Base-by-base conservation (phyloP, 2,797 vertebrate genomes). In the Argyrosomus regius region DNA sequence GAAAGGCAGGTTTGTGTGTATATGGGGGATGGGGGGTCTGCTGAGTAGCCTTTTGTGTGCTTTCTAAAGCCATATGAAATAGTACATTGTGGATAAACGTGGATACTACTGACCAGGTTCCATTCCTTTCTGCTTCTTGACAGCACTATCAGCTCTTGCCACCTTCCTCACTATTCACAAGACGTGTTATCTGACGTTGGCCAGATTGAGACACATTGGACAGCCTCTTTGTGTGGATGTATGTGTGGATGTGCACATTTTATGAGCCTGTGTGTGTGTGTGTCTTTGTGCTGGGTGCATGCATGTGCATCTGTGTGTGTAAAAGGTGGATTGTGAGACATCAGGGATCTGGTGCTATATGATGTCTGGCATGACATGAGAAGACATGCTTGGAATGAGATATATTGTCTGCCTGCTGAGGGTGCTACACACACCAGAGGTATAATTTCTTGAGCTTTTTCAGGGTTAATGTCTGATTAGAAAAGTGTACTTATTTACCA, bases 151-250 rank as follows among this genome's bases (percentile, higher is more conserved):
- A 82, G 88, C 77, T 75, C 72, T 75, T 13, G n/a, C 68, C 88
- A 88, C 90, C 85, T 88, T 89, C 74, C 78, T 78, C 63, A n/a
- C 83, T 67, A 78, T 84, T 88, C 84, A 83, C 75, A 65, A 46
- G 64, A 72, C 24, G 6, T 58, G 87, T 85, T 94, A 94, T 94
- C 93, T 92, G 84, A 84, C 66, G 46, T 80, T 22, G 73, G 84
- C 81, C 92, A 93, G 89, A 93, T 87, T 89, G 89, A 92, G 83
- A 87, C 70, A 77, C 72, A 75, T 90, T 86, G 86, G 77, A 75
- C 72, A 63, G 68, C 63, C 43, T 83, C 72, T 87, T 76, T 89
- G 71, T 83, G 83, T 59, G 49, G 3, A 61, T 79, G 77, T 61
- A 56, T 77, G 82, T 61, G 83, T 72, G 77, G 50, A 78, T 39